Conservation (phyloP, 1,140 invertebrate genomes). For the Drosophila fuyamai region DNA sequence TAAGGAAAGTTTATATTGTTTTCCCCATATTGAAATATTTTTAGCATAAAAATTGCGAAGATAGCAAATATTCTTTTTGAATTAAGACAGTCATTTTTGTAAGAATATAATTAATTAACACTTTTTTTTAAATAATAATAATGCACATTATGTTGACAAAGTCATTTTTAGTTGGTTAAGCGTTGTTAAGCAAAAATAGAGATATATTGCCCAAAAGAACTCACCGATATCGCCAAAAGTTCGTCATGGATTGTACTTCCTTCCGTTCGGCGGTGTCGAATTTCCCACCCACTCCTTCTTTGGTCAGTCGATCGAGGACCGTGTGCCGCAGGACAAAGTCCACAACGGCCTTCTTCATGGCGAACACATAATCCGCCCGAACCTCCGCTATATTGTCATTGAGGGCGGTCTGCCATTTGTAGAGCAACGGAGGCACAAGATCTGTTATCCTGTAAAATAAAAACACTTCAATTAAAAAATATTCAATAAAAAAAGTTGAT, state of each 20-base stretch:
- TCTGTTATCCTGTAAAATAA: conserved; percentile 77
- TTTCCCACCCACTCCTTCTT: conserved; percentile 82
- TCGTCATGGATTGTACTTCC: conserved; percentile 86
- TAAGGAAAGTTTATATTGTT: background rate
- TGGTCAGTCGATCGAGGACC: conserved; percentile 51
- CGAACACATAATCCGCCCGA: conserved; percentile 92
- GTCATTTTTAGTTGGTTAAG: too few species aligned
- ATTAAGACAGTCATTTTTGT: too few species aligned
- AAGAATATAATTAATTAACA: too few species aligned
- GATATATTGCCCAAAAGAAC: conserved; percentile 9
- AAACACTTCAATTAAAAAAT: background rate
- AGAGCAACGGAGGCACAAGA: conserved; percentile 86
- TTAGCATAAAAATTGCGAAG: background rate
- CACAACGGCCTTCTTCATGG: conserved; percentile 94
- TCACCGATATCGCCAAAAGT: conserved; percentile 83
- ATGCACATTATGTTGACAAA: too few species aligned
- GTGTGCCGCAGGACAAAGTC: conserved; percentile 95
- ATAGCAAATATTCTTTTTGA: background rate
- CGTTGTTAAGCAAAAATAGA: too few species aligned
- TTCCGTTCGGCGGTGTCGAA: conserved; percentile 85
- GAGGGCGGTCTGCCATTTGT: conserved; percentile 87
- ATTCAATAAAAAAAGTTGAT: background rate
- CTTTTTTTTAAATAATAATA: too few species aligned
- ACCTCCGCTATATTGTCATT: conserved; percentile 87
- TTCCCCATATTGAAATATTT: background rate